Base-by-base conservation (phyloP, 1,140 invertebrate species). In the Dendroctonus ponderosae region DNA sequence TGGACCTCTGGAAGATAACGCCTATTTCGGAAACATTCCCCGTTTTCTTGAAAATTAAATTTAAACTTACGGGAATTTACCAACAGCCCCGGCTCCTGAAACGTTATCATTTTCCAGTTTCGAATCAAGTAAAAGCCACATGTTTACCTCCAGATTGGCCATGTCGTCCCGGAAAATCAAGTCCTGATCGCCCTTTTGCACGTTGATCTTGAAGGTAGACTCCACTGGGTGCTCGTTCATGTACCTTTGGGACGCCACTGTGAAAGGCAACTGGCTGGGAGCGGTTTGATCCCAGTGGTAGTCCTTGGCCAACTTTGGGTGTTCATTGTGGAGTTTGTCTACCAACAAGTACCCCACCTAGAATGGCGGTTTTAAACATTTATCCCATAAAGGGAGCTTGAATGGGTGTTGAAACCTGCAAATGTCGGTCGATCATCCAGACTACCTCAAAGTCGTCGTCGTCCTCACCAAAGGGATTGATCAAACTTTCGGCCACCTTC, bases 401-500 rank as follows among this genome's bases (percentile, higher is more conserved):
- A 26, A 26, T 26, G 26, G 26, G 26, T 26, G 26, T 26, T 26
- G 3, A 26, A 26, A 87, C 87, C 79, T 92, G 88, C 42, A 93
- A 80, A 82, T 93, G 90, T 74, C 92, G 86, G 76, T 95, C 92
- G 48, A 94, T 87, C 74, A 94, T 85, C 91, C 92, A 94, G 72
- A 93, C 93, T 7, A 87, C 84, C 82, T 86, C 83, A 67, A 84
- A 84, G 69, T 85, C 83, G 71, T 95, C 93, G 72, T 96, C 93
- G 74, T 96, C 93, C 79, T 94, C 91, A 3, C 93, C 93, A 76
- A 94, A 96, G 0, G 91, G 91, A 79, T 93, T 93, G 39, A 93
- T 90, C 26, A 93, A 78, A 37, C 86, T 87, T 78, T 93, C 91
- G 0, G 91, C 91, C 12, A 93, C 91, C 82, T 94, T 94, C 44